Base-by-base conservation (phyloP, 1,140 invertebrate genomes). In the Drosophila ironensis region DNA sequence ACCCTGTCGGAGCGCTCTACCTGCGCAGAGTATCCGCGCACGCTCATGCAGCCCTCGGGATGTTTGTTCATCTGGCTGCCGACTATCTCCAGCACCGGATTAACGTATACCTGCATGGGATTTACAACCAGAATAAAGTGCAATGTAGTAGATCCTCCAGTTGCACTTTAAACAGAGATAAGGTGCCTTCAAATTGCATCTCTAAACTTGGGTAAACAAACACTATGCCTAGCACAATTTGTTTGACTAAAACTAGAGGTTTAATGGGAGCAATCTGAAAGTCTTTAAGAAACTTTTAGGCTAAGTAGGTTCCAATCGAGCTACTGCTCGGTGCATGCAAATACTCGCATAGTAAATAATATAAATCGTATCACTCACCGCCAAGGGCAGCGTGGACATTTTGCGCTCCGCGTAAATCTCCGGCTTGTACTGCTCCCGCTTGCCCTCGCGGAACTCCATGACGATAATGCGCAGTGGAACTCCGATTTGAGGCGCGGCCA, bases 401-500 rank as follows among this genome's bases (percentile, higher is more conserved):
- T 93, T 91, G 38, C 90, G 90, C 16, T 71, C 50, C 72, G 91
- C 89, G 33, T 88, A 89, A 27, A 91, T 72, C 33, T 91, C 86
- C 24, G 86, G 42, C n/a, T 80, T 52, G 47, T 90, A 88, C 25
- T 70, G 48, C 19, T 92, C 86, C 6, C 91, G 59, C 48, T 92
- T 91, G 11, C 91, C 90, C 17, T 92, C 80, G 1, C 91, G 91
- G 30, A 93, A 91, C 82, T 93, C 92, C 80, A 95, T 92, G 0
- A 91, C 90, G 76, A 95, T 93, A 61, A 95, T 91, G 78, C 93
- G 92, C 33, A 93, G 86, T 22, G 93, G 91, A 4, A 95, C 68
- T 3, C 95, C 95, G 28, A 96, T 91, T 91, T 96, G 95, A 9
- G 94, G 93, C 0, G 95, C 95, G 27, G 94, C 91, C 64, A 96